Conservation (phyloP, 1,140 invertebrate species). For the Adelges cooleyi region DNA sequence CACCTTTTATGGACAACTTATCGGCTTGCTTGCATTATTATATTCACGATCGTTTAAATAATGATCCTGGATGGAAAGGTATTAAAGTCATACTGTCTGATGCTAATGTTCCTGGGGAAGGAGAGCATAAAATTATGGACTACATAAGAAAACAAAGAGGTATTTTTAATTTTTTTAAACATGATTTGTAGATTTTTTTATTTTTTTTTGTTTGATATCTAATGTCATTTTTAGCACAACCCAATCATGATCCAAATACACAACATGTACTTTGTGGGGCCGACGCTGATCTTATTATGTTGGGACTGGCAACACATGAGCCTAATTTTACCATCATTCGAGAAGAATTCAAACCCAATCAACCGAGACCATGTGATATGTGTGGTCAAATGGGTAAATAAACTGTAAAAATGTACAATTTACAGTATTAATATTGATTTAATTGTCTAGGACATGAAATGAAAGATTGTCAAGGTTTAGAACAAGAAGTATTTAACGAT, state of each 20-base stretch:
- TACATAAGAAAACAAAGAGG: slow-evolving; percentile 89
- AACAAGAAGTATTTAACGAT: slow-evolving; percentile 27
- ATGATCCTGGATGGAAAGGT: slow-evolving; percentile 87
- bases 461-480: slow-evolving; percentile 76
- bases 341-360: slow-evolving; percentile 97
- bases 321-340: slow-evolving; percentile 95
- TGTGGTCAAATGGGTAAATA: slow-evolving; percentile 79
- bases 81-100: slow-evolving; percentile 95
- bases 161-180: slow-evolving; percentile 35
- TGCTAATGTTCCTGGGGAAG: slow-evolving; percentile 91
- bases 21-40: slow-evolving; percentile 93
- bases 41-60: slow-evolving; percentile 86
- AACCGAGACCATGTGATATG: slow-evolving; percentile 89
- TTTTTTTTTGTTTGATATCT: not conserved
- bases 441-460: slow-evolving; percentile 69
- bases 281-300: slow-evolving; percentile 97
- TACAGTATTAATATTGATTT: not conserved
- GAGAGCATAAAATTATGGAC: slow-evolving; percentile 99
- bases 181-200: slow-evolving; percentile 13
- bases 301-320: slow-evolving; percentile 96
- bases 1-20: slow-evolving; percentile 93
- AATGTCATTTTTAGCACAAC: slow-evolving; percentile 53
- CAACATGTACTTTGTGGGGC: slow-evolving; percentile 96
- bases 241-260: slow-evolving; percentile 95
- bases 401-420: not conserved